Conservation (phyloP, 2,888 invertebrate genomes). For the Plemyria rubiginata region DNA sequence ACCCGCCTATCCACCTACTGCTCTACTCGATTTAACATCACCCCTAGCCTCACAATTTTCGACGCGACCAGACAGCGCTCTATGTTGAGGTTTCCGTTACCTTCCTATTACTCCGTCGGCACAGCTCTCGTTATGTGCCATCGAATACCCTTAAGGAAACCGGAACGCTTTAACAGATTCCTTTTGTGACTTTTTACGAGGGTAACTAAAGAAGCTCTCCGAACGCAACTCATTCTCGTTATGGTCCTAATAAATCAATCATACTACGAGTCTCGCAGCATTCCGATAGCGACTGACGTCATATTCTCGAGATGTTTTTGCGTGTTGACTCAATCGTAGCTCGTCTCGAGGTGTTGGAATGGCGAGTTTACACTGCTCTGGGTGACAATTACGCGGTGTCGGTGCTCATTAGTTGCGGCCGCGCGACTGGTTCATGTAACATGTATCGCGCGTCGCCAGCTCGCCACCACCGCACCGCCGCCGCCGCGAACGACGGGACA, state of each 20-base stretch:
- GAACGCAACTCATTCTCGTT: constrained; percentile 54
- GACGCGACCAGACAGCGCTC: constrained; percentile 55
- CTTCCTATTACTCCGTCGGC: constrained; percentile 45
- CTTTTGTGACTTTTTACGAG: constrained; percentile 42
- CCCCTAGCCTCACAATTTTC: constrained; percentile 62
- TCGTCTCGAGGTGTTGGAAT: constrained; percentile 53
- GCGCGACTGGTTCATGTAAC: constrained; percentile 77
- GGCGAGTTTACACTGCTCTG: constrained; percentile 54
- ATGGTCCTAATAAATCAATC: constrained; percentile 66
- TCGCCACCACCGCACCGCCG: constrained; percentile 53
- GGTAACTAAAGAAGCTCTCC: constrained; percentile 45
- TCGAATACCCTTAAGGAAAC: constrained; percentile 31
- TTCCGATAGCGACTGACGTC: constrained; percentile 59
- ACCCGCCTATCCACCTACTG: constrained; percentile 68
- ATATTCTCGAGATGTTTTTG: constrained; percentile 63
- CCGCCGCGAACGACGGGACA: constrained; percentile 65
- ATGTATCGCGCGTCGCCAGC: constrained; percentile 74
- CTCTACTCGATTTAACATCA: constrained; percentile 67
- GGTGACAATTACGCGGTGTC: constrained; percentile 75
- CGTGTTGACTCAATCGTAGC: constrained; percentile 62
- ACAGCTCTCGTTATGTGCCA: constrained; percentile 27
- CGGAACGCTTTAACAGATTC: constrained; percentile 29
- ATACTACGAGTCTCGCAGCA: constrained; percentile 49
- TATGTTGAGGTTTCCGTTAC: constrained; percentile 46
- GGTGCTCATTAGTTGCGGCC: constrained; percentile 74